Evolutionary conservation across 2,113 vertebrate genomes (phyloP), one percentile per base, ranked within the genome.

Genomic region (Tragelaphus buxtoni): DNA sequence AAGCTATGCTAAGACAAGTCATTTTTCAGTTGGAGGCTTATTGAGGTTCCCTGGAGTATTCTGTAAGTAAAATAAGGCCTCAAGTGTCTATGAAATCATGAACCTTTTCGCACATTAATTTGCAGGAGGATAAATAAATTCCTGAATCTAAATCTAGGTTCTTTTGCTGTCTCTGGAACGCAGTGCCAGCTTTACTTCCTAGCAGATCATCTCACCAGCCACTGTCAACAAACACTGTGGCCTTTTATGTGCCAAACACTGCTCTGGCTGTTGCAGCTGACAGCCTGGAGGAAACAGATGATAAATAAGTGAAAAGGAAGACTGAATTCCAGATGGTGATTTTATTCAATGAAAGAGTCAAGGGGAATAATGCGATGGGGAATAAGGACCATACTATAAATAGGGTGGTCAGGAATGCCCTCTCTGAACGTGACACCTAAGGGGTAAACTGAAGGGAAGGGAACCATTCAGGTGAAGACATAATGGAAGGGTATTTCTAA

Each of bases 301-400:
- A 51, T 61, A 84, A 93, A 7, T 72, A 86, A 88, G 53, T 79
- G 16, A 88, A 77, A 94, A 79, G 6, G 20, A 42, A 82, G 14
- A 63, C n/a, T 65, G 63, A 92, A 87, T 96, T 92, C 80, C 81
- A 98, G 61, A 65, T 69, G 51, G 14, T 69, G 16, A 81, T n/a
- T 69, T 93, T 17, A 72, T 61, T 45, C 18, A 51, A 51, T 82
- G 16, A 91, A 96, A 90, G 74, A 39, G 32, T 32, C 10, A 53
- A 22, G 45, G 53, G 84, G 17, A 85, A 3, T 45, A 90, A 72
- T 45, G 30, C 69, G 35, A 82, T 51, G 4, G 77, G 17, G 26
- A 30, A 65, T 20, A 56, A 85, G 60, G 63, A 74, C 20, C 16
- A 47, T 42, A 24, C 5, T 61, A 55, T 47, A 60, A 77, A 82